Conservation (phyloP, 2,797 vertebrate genomes). For the Dipus sagitta region DNA sequence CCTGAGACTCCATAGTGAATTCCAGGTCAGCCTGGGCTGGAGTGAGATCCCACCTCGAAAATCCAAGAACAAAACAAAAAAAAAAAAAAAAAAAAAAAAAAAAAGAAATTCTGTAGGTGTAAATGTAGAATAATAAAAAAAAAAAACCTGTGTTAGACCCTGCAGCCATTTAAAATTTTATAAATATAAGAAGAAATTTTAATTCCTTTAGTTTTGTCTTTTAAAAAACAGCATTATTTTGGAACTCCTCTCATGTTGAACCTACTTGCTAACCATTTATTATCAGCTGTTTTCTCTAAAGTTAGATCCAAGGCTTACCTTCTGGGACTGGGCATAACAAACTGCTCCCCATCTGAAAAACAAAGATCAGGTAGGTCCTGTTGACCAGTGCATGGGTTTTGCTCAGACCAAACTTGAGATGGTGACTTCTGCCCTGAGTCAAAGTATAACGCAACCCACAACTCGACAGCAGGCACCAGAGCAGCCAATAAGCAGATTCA, state of each 20-base stretch:
- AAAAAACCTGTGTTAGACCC: not conserved
- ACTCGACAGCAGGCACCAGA: constrained; percentile 1
- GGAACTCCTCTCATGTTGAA: not conserved
- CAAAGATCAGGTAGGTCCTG: not conserved
- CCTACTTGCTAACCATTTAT: constrained; percentile 10
- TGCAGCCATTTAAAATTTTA: not conserved
- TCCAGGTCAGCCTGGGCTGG: too few species aligned
- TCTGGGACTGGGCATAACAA: constrained; percentile 33
- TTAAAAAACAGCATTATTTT: not conserved
- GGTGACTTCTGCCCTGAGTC: not conserved
- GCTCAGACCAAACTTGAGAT: constrained; percentile 34
- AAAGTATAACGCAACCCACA: not conserved
- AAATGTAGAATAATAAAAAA: not conserved
- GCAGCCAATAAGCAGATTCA: constrained; percentile 22
- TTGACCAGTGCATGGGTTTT: not conserved
- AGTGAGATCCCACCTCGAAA: too few species aligned
- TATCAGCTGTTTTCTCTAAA: not conserved
- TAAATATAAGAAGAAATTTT: not conserved
- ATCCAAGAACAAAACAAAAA: too few species aligned
- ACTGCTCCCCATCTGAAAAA: not conserved
- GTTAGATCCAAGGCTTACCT: not conserved
- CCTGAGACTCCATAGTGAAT: too few species aligned
- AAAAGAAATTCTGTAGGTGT: not conserved
- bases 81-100: too few species aligned
- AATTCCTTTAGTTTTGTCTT: constrained; percentile 3